Evolutionary conservation across 2,888 invertebrate species (phyloP).

Genomic region (Melinaea menophilus): DNA sequence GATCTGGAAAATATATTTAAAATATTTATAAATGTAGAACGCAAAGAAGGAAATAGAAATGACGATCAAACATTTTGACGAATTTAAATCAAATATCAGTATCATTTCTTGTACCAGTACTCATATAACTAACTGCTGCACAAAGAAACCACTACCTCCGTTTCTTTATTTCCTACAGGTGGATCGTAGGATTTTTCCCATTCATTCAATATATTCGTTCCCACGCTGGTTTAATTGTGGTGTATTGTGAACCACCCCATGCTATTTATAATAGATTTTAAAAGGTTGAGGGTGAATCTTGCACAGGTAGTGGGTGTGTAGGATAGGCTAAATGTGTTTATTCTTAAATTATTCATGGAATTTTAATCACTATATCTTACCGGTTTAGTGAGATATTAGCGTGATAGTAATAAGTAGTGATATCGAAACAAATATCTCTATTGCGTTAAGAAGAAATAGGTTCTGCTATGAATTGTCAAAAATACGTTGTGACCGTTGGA

Average conservation of each 20-base stretch:
- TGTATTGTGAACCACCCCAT: conserved; percentile 55
- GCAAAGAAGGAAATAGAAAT: background rate
- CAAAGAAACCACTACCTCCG: conserved; percentile 34
- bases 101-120: no score
- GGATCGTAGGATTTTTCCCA: conserved; percentile 45
- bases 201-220: conserved; percentile 53
- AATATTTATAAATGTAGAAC: no score
- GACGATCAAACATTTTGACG: no score
- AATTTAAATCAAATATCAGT: background rate
- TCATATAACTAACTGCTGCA: background rate
- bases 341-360: conserved; percentile 1
- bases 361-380: conserved; percentile 8
- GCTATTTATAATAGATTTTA: conserved; percentile 50
- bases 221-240: conserved; percentile 58
- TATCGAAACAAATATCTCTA: conserved; percentile 8
- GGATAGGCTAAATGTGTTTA: conserved; percentile 10
- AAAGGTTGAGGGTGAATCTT: conserved; percentile 64
- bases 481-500: conserved; percentile 61
- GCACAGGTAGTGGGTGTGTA: conserved; percentile 52
- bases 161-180: conserved; percentile 55
- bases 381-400: background rate
- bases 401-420: background rate
- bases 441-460: conserved; percentile 13
- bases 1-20: background rate
- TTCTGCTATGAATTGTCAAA: conserved; percentile 26